These are phyloP conservation scores for Ormyrus rosae DNA, from an alignment of 2,888 invertebrate species.

Conservation along the genomic window DNA sequence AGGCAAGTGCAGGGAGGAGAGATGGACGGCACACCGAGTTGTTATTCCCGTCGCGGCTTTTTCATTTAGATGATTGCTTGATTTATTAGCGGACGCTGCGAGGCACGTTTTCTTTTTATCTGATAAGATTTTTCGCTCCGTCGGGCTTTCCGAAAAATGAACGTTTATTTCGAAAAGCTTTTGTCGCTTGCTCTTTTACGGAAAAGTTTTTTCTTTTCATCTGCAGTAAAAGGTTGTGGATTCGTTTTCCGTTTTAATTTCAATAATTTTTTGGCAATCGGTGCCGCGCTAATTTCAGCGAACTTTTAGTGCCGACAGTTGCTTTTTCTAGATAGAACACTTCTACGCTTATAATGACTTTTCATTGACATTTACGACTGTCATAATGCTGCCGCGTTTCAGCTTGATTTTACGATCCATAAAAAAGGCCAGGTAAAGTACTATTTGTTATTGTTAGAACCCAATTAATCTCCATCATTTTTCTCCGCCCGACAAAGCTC, in stretches of 20 bases:
- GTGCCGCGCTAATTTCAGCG: background rate
- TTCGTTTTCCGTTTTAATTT: no score
- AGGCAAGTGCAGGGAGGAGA: background rate
- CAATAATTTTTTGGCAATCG: background rate
- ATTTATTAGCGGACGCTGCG: conserved; percentile 39
- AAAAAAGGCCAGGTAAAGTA: conserved; percentile 28
- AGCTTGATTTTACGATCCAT: conserved; percentile 36
- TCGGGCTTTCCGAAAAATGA: no score
- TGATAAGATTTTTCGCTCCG: no score
- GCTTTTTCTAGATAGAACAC: conserved; percentile 1
- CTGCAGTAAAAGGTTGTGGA: no score
- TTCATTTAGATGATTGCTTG: conserved; percentile 53
- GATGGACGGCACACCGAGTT: background rate
- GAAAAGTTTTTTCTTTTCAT: no score
- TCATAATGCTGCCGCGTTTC: conserved; percentile 33
- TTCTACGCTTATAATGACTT: conserved; percentile 29
- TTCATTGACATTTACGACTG: conserved; percentile 42
- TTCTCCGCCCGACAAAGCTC: background rate
- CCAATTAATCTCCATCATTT: conserved; percentile 36
- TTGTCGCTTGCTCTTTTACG: no score
- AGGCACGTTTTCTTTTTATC: no score
- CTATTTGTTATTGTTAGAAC: conserved; percentile 25
- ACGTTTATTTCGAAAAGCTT: background rate
- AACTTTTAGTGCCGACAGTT: no score
- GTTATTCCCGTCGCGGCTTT: conserved; percentile 39